Percentiles rank a stretch among this genome's conserved stretches.
Conservation (phyloP, 2,888 invertebrate species). For the Ophion ellenae region DNA sequence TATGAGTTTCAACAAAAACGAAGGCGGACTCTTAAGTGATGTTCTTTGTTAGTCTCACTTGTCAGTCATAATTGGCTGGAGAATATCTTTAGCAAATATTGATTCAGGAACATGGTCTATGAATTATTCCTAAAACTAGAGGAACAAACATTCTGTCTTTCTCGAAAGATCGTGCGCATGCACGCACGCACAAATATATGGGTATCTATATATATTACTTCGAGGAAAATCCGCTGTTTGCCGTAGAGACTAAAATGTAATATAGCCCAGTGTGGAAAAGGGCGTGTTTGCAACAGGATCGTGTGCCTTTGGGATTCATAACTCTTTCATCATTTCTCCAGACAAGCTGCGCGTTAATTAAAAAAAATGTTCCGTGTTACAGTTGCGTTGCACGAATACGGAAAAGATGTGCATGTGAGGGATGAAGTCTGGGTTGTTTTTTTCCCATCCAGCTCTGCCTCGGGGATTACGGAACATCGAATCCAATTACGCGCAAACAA, state of each 20-base stretch:
- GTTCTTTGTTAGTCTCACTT: not conserved
- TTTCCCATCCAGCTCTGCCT: not conserved
- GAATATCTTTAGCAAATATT: slow-evolving; percentile 1
- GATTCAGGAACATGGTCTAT: not conserved
- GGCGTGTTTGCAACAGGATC: slow-evolving; percentile 45
- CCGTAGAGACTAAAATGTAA: slow-evolving; percentile 66
- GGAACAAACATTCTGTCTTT: not conserved
- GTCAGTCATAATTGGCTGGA: not conserved
- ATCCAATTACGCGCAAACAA: slow-evolving; percentile 31
- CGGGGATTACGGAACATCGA: slow-evolving; percentile 9
- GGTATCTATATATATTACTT: slow-evolving; percentile 35
- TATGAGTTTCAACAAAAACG: too few species aligned
- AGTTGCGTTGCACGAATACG: not conserved
- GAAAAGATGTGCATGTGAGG: not conserved
- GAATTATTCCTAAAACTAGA: not conserved
- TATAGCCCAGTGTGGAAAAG: slow-evolving; percentile 50
- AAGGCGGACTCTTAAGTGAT: too few species aligned
- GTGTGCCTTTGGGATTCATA: slow-evolving; percentile 69
- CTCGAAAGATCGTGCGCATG: not conserved
- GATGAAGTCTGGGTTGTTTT: slow-evolving; percentile 1
- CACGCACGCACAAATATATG: not conserved
- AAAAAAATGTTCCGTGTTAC: slow-evolving; percentile 40
- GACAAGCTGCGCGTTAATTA: slow-evolving; percentile 54
- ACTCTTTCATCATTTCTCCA: slow-evolving; percentile 55
- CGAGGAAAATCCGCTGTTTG: slow-evolving; percentile 60